These are phyloP conservation scores for Shargacucullia verbasci DNA, from an alignment of 2,888 invertebrate species.

Conservation along the genomic window DNA sequence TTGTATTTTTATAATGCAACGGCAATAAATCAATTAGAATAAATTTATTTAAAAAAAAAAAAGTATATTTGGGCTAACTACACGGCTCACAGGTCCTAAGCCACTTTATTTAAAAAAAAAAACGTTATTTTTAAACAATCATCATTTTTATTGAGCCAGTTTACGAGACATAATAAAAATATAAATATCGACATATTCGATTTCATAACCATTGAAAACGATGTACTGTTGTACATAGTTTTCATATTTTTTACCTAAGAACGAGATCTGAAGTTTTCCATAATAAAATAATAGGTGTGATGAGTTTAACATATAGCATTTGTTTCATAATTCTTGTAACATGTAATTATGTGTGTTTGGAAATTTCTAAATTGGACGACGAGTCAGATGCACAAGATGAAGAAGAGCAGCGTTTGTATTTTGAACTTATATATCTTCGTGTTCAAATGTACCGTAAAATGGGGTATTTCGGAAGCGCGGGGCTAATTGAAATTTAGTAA, in stretches of 20 bases:
- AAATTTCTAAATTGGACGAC: neutral
- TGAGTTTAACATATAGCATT: constrained; percentile 13
- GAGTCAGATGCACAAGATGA: neutral
- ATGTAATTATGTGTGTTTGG: constrained; percentile 14
- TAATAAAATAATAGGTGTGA: constrained; percentile 8
- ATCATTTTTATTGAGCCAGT: constrained; percentile 5
- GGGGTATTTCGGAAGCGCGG: no score
- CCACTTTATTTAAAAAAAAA: neutral
- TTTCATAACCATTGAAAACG: constrained; percentile 14
- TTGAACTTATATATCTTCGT: neutral
- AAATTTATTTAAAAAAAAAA: no score
- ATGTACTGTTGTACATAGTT: no score
- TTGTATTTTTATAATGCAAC: no score
- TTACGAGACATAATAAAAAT: constrained; percentile 39
- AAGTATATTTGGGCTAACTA: no score
- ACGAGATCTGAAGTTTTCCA: neutral
- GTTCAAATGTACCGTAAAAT: no score
- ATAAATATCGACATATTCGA: constrained; percentile 26
- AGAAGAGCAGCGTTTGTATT: constrained; percentile 9
- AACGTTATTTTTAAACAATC: constrained; percentile 1
- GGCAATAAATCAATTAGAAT: no score
- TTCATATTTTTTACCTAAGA: neutral
- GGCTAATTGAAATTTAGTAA: no score
- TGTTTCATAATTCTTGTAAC: constrained; percentile 12
- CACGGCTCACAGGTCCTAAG: no score